These are phyloP conservation scores for Drosophila longiperda DNA, from an alignment of 2,888 invertebrate genomes.

Conservation along the genomic window DNA sequence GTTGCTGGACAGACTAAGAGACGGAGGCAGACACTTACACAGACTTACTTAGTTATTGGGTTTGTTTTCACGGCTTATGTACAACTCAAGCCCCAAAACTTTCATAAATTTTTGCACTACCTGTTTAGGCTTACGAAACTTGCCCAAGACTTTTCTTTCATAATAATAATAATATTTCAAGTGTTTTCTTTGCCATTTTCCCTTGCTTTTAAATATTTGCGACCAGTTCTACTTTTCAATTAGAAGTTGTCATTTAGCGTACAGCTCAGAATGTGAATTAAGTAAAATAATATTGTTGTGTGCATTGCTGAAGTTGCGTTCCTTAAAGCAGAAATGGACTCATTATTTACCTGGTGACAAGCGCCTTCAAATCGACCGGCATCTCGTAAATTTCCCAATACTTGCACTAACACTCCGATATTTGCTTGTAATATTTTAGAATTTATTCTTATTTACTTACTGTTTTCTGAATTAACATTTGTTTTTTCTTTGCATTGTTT, in stretches of 20 bases:
- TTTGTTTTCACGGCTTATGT: slow-evolving; percentile 75
- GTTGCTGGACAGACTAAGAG: slow-evolving; percentile 31
- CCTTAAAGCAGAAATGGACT: slow-evolving; percentile 25
- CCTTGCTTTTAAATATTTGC: slow-evolving; percentile 42
- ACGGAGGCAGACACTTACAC: slow-evolving; percentile 3
- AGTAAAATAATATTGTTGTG: slow-evolving; percentile 55
- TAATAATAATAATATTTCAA: no score
- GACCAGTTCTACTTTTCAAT: slow-evolving; percentile 37
- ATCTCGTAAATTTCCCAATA: slow-evolving; percentile 1
- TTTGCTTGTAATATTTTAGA: background rate
- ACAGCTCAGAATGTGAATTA: slow-evolving; percentile 6
- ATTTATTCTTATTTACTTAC: no score
- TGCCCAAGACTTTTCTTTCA: slow-evolving; percentile 42
- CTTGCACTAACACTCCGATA: background rate
- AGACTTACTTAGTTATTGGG: slow-evolving; percentile 48
- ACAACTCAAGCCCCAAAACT: slow-evolving; percentile 66
- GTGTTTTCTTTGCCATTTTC: slow-evolving; percentile 43
- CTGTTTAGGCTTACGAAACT: slow-evolving; percentile 39
- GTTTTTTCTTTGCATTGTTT: no score
- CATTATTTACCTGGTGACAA: slow-evolving; percentile 16
- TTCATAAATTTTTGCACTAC: slow-evolving; percentile 49
- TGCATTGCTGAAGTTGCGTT: slow-evolving; percentile 21
- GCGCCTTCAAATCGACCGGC: slow-evolving; percentile 23
- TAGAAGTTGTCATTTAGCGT: slow-evolving; percentile 45
- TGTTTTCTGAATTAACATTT: background rate